Evolutionary conservation across 64 coral and sea anemone genomes (phyloP).

Genomic region (Porites lutea): DNA sequence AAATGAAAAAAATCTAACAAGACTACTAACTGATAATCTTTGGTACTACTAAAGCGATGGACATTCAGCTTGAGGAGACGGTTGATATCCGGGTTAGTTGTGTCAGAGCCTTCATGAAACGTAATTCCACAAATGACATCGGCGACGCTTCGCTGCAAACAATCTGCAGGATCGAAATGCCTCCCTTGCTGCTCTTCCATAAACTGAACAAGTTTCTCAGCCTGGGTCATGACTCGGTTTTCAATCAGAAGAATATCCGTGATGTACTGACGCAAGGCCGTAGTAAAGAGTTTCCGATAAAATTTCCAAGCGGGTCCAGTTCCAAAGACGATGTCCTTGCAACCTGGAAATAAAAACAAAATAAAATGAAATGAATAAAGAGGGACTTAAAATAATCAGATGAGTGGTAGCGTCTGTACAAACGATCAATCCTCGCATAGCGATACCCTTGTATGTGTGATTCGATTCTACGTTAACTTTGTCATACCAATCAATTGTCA

Average conservation of each 20-base stretch:
- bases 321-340: not conserved
- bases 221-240: not conserved
- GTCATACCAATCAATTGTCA: no score
- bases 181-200: conserved; percentile 11
- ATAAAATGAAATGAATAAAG: no score
- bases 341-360: not conserved
- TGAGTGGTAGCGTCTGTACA: no score
- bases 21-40: not conserved
- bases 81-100: not conserved
- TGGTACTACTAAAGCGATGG: no score
- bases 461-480: no score
- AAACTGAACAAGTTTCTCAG: not conserved
- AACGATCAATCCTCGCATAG: no score
- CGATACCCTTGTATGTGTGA: no score
- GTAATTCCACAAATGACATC: conserved; percentile 33
- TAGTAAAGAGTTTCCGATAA: conserved; percentile 14
- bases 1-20: conserved; percentile 15
- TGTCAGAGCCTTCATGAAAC: not conserved
- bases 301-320: not conserved
- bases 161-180: conserved; percentile 1
- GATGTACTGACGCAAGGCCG: conserved; percentile 7
- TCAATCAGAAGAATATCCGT: conserved; percentile 1
- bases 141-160: not conserved
- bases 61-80: not conserved
- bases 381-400: no score